Conservation (phyloP, 2,113 vertebrate species). For the Clinocottus analis region DNA sequence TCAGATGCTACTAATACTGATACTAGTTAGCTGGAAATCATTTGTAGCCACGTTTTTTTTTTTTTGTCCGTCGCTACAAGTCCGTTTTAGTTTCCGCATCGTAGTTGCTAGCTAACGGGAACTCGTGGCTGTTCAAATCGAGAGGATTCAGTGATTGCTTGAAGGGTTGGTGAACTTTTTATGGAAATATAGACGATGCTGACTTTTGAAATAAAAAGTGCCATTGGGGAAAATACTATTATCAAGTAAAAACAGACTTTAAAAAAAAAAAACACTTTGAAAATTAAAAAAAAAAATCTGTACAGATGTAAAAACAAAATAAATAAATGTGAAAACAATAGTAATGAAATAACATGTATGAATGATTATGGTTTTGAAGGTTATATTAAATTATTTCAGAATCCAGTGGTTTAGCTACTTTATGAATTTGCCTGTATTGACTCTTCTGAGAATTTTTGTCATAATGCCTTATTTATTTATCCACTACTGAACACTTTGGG, state of each 20-base stretch:
- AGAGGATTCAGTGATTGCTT: too few species aligned
- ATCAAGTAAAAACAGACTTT: constrained; percentile 8
- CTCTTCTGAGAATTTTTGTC: constrained; percentile 10
- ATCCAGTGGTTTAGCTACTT: not conserved
- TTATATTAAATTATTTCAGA: not conserved
- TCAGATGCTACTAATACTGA: not conserved
- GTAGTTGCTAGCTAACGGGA: not conserved
- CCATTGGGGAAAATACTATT: not conserved
- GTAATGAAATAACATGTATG: not conserved
- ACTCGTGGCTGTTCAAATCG: not conserved
- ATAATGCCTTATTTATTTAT: constrained; percentile 9
- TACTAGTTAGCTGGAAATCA: not conserved
- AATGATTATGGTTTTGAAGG: not conserved
- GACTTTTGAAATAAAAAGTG: not conserved
- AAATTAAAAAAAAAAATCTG: not conserved
- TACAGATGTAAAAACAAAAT: not conserved
- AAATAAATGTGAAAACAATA: constrained; percentile 13
- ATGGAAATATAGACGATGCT: not conserved
- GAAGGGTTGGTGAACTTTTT: not conserved
- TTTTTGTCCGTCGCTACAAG: not conserved
- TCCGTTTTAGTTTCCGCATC: not conserved
- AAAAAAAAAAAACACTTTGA: constrained; percentile 13
- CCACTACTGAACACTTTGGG: constrained; percentile 44
- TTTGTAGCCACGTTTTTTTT: not conserved
- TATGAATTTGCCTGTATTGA: not conserved